Evolutionary conservation across 1,140 invertebrate species (phyloP), one percentile per base, ranked within the genome.

Genomic region (Hyphantria cunea): DNA sequence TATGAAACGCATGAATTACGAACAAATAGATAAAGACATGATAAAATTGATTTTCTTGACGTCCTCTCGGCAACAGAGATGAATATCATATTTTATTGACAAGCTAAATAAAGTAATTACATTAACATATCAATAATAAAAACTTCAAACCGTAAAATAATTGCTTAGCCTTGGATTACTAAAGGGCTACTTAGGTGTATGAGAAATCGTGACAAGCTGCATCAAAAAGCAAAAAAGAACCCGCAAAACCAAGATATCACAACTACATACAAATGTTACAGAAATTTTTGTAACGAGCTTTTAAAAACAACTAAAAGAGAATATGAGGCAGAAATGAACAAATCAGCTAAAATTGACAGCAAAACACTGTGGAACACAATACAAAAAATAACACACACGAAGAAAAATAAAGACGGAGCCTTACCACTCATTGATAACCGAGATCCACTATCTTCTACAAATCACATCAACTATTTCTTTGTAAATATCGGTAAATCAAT

Each of bases 361-460:
- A 49, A 49, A 49, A 49, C 10, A 49, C 7, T 25, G 17, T 49
- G 47, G 47, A n/a, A 49, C 3, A 11, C 47, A 6, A 49, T 49
- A 14, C 3, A 25, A 49, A 6, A 49, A 6, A 49, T 49, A 15
- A 49, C 12, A 7, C 9, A 49, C 11, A 49, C 15, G 3, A 25
- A 3, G 3, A 64, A 42, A 54, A 15, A 9, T 61, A 64, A 11
- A 65, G 41, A 72, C 10, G 33, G 10, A 34, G 33, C 33, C 6
- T 6, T 34, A 10, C 33, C 6, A 10, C 10, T 34, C 6, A 34
- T 34, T 6, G 10, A 34, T 34, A 10, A 34, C 10, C 33, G 10
- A 34, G 33, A 34, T 6, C 33, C 33, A 34, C 33, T 6, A 34
- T 34, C 33, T 10, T 34, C 33, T 10, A 34, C 10, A 34, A 34